Evolutionary conservation across 1,140 invertebrate genomes (phyloP).

Genomic region (Vanessa atalanta): DNA sequence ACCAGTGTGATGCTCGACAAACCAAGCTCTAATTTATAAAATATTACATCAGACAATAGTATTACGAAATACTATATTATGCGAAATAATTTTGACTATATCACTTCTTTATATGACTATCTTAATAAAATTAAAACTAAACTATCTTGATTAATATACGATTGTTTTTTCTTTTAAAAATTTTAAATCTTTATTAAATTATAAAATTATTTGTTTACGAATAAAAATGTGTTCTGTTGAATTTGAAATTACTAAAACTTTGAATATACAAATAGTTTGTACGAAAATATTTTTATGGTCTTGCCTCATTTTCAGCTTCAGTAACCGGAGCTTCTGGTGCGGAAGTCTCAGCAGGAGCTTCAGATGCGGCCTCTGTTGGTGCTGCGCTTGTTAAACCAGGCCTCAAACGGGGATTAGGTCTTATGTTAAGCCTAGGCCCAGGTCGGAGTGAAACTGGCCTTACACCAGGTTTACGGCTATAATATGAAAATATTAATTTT

Average conservation of each 20-base stretch:
- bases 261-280: not conserved
- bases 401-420: slow-evolving; percentile 55
- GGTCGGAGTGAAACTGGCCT: slow-evolving; percentile 61
- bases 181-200: no score
- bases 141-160: no score
- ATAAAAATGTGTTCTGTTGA: no score
- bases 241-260: no score
- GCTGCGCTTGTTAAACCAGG: slow-evolving; percentile 48
- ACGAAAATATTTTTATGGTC: not conserved
- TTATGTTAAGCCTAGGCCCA: slow-evolving; percentile 62
- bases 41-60: no score
- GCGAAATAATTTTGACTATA: not conserved
- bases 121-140: no score
- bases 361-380: slow-evolving; percentile 55
- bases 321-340: slow-evolving; percentile 57
- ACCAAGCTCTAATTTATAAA: no score
- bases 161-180: no score
- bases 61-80: no score
- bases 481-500: slow-evolving; percentile 13
- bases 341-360: slow-evolving; percentile 59
- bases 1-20: no score
- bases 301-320: slow-evolving; percentile 58
- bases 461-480: slow-evolving; percentile 55
- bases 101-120: not conserved
- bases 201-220: no score